Evolutionary conservation across 2,113 vertebrate species (phyloP).

Genomic region (Ramphastos sulfuratus): DNA sequence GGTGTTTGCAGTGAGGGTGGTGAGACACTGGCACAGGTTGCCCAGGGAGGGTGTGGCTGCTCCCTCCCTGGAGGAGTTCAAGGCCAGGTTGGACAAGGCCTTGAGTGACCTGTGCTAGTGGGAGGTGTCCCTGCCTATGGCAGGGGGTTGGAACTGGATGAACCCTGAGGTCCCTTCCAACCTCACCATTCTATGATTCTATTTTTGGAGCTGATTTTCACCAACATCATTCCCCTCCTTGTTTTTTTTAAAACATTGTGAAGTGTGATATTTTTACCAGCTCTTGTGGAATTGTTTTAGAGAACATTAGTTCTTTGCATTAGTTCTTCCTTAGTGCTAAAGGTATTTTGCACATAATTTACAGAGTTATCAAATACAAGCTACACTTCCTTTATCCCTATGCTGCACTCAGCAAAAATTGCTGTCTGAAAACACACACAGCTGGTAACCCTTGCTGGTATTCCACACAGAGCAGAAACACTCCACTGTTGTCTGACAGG

Average conservation of each 20-base stretch:
- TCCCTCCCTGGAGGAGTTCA: too few species aligned
- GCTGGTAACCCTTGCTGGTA: constrained; percentile 64
- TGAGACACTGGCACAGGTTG: too few species aligned
- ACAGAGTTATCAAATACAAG: constrained; percentile 26
- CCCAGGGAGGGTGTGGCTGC: too few species aligned
- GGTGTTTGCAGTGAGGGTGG: too few species aligned
- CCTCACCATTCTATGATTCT: too few species aligned
- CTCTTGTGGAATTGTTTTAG: background rate
- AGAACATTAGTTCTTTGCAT: background rate
- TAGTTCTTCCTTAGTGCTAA: background rate
- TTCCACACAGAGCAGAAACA: constrained; percentile 34
- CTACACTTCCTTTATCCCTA: constrained; percentile 12
- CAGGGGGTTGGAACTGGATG: too few species aligned
- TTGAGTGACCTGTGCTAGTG: too few species aligned
- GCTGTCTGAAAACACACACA: constrained; percentile 46
- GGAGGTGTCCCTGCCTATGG: too few species aligned
- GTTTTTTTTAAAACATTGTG: background rate
- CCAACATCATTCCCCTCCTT: background rate
- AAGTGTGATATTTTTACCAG: background rate
- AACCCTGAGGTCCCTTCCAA: too few species aligned
- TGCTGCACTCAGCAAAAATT: constrained; percentile 39
- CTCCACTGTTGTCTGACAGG: constrained; percentile 15
- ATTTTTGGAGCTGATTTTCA: background rate
- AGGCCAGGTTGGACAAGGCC: too few species aligned
- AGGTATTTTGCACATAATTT: constrained; percentile 49